A percentile compares a stretch with the other conserved stretches of the same genome.
phyloP scores from a whole-genome alignment of 2,888 invertebrate genomes.

The Drosophila suboccidentalis region DNA sequence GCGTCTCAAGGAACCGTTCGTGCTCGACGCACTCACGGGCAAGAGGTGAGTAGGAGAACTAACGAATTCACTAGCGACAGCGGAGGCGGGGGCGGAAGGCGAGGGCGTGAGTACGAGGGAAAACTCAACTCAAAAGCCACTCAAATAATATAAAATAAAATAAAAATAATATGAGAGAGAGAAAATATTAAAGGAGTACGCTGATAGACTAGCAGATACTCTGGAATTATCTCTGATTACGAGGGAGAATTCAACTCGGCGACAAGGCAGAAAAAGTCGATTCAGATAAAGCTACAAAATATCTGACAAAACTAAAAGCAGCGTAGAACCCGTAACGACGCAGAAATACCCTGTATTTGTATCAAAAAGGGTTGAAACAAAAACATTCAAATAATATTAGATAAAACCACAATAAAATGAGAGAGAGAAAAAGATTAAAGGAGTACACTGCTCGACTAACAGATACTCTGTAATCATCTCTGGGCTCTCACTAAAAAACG shows the following conservation, averaged over 20 bases:
- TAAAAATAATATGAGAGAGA: background rate
- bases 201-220: background rate
- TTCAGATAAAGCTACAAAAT: slow-evolving; percentile 47
- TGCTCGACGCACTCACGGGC: slow-evolving; percentile 83
- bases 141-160: background rate
- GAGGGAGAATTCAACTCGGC: background rate
- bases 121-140: slow-evolving; percentile 28
- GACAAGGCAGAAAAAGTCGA: slow-evolving; percentile 3
- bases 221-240: background rate
- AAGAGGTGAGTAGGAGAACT: slow-evolving; percentile 77
- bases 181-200: too few relatives aligned
- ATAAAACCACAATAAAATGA: background rate
- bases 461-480: background rate
- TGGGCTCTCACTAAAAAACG: slow-evolving; percentile 15
- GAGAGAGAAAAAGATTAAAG: background rate
- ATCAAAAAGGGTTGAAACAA: too few relatives aligned
- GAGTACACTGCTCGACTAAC: background rate
- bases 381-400: background rate
- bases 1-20: slow-evolving; percentile 88
- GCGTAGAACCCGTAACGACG: slow-evolving; percentile 1
- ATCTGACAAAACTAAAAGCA: slow-evolving; percentile 37
- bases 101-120: slow-evolving; percentile 16
- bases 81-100: background rate
- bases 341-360: background rate
- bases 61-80: slow-evolving; percentile 2